Percentiles rank a stretch among this genome's conserved stretches.
phyloP scores from a whole-genome alignment of 2,797 vertebrate genomes.

The Eulemur rubriventer region DNA sequence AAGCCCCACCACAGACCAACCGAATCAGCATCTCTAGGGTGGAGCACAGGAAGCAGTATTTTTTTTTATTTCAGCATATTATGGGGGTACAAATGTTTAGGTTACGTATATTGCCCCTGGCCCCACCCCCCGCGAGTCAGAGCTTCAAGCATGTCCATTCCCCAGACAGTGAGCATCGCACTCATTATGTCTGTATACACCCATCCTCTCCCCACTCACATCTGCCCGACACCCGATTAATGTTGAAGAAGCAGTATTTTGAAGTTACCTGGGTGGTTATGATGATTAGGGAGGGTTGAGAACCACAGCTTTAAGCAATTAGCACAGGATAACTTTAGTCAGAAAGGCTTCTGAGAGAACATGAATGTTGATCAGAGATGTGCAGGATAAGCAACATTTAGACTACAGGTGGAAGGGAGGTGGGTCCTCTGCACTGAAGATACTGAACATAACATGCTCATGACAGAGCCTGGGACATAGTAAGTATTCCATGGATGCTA shows the following conservation, averaged over 20 bases:
- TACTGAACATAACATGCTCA: not conserved
- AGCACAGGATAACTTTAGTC: not conserved
- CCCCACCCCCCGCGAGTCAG: no score
- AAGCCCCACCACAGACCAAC: not conserved
- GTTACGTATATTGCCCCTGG: no score
- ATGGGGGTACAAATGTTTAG: no score
- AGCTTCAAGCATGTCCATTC: no score
- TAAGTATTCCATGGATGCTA: not conserved
- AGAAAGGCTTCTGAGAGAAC: constrained; percentile 25
- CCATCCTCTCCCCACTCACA: no score
- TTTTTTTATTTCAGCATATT: no score
- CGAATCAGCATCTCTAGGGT: not conserved
- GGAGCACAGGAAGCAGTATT: not conserved
- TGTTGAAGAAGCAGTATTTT: not conserved
- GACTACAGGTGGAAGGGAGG: not conserved
- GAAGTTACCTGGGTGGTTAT: not conserved
- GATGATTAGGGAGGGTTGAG: not conserved
- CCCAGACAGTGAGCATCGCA: no score
- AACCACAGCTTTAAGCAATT: constrained; percentile 1
- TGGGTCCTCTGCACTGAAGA: not conserved
- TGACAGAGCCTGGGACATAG: not conserved
- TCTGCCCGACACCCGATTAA: no score
- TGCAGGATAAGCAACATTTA: constrained; percentile 32
- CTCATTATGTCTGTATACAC: no score
- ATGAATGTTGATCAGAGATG: not conserved